A percentile compares a stretch with the other conserved stretches of the same genome.
Evolutionary conservation across 1,140 invertebrate species (phyloP).

Genomic region (Drosophila repletoides): DNA sequence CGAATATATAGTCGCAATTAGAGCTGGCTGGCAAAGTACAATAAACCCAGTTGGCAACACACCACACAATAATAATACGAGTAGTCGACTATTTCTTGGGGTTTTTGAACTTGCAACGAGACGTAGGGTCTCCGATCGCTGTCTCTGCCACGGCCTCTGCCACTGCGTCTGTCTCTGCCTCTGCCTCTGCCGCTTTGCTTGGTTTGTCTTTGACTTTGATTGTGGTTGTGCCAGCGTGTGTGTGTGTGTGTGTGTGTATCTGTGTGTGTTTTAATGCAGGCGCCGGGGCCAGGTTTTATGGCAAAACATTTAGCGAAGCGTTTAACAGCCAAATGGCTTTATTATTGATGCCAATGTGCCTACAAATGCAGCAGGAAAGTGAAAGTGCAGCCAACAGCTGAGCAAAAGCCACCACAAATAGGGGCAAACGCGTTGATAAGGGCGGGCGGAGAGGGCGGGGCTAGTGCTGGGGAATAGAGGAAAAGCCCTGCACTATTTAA

Average conservation of each 20-base stretch:
- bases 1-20: constrained; percentile 54
- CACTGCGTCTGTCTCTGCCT: constrained; percentile 1
- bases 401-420: neutral
- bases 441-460: too few relatives aligned
- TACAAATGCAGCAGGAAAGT: constrained; percentile 52
- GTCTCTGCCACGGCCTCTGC: neutral
- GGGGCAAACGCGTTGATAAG: neutral
- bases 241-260: constrained; percentile 11
- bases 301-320: constrained; percentile 68
- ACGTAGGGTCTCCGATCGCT: constrained; percentile 24
- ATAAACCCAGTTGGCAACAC: constrained; percentile 73
- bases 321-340: constrained; percentile 70
- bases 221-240: neutral
- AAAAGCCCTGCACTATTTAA: too few relatives aligned
- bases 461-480: too few relatives aligned
- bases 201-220: constrained; percentile 27
- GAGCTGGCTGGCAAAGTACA: constrained; percentile 68
- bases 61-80: constrained; percentile 27
- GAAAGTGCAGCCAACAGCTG: constrained; percentile 51
- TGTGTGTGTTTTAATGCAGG: constrained; percentile 56
- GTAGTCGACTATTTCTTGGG: constrained; percentile 38
- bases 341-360: constrained; percentile 61
- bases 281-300: constrained; percentile 58
- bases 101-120: constrained; percentile 70
- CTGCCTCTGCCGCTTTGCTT: constrained; percentile 7